These are phyloP conservation scores for Propithecus coquereli DNA, from an alignment of 2,113 vertebrate species.

Conservation along the genomic window DNA sequence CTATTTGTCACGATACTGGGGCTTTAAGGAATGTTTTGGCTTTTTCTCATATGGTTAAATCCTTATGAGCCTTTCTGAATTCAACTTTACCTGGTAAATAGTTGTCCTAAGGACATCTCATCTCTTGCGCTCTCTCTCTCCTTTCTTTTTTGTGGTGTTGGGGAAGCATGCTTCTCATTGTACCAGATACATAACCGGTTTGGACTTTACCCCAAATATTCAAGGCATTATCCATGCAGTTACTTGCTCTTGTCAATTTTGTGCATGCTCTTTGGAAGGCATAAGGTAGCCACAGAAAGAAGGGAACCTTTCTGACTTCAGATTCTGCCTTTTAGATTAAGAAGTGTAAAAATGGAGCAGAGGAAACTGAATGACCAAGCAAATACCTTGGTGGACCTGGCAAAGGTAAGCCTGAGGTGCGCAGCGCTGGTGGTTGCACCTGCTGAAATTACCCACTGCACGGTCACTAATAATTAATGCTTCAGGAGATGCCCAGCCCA, in stretches of 20 bases:
- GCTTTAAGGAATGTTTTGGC: constrained; percentile 87
- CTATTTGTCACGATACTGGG: constrained; percentile 87
- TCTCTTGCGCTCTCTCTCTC: constrained; percentile 78
- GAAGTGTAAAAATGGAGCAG: constrained; percentile 99
- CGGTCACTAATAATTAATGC: not conserved
- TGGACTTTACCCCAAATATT: constrained; percentile 78
- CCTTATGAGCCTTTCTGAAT: constrained; percentile 79
- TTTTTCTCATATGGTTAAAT: constrained; percentile 84
- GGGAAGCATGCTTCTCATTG: constrained; percentile 90
- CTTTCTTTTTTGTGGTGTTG: constrained; percentile 85
- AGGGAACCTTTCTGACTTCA: constrained; percentile 80
- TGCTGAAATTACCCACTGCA: not conserved
- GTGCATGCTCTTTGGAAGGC: constrained; percentile 86
- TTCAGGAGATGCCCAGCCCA: not conserved
- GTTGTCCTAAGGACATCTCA: constrained; percentile 83
- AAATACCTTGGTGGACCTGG: constrained; percentile 99
- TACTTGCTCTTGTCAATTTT: constrained; percentile 85
- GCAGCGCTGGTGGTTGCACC: fast-evolving
- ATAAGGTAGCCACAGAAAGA: not conserved
- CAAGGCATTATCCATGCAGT: constrained; percentile 88
- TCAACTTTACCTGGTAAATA: constrained; percentile 76
- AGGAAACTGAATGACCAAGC: constrained; percentile 99
- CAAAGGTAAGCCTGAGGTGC: constrained; percentile 91
- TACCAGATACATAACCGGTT: constrained; percentile 83
- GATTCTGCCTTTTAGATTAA: constrained; percentile 95